These are phyloP conservation scores for Orbicella faveolata DNA, from an alignment of 64 coral and sea anemone species.

Conservation along the genomic window DNA sequence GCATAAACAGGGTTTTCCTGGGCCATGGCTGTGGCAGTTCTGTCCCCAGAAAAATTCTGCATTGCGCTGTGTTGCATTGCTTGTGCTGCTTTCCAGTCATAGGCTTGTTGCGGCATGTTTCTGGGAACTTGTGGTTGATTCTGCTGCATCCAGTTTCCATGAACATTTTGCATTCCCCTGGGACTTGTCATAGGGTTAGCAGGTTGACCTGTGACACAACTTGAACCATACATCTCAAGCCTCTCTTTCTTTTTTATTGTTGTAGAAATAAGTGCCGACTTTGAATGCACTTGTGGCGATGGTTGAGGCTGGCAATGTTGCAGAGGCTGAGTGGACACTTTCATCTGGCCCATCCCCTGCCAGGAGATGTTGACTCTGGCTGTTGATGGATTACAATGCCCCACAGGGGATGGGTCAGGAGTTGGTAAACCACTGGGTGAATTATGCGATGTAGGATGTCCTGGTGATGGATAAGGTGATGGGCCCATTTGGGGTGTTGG, in stretches of 20 bases:
- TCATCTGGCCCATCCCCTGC: slow-evolving; percentile 62
- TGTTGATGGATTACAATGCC: slow-evolving; percentile 52
- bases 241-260: slow-evolving; percentile 75
- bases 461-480: slow-evolving; percentile 60
- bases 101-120: not conserved
- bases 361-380: slow-evolving; percentile 93
- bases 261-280: slow-evolving; percentile 33
- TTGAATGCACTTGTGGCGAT: not conserved
- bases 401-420: slow-evolving; percentile 82
- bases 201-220: slow-evolving; percentile 41
- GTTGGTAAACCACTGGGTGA: slow-evolving; percentile 77
- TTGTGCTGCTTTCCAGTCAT: slow-evolving; percentile 29
- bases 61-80: slow-evolving; percentile 17
- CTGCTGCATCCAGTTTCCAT: slow-evolving; percentile 9
- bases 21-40: not conserved
- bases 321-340: slow-evolving; percentile 11
- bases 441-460: slow-evolving; percentile 31
- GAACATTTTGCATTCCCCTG: slow-evolving; percentile 40
- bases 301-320: slow-evolving; percentile 20
- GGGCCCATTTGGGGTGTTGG: slow-evolving; percentile 46
- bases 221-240: slow-evolving; percentile 40
- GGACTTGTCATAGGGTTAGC: slow-evolving; percentile 27
- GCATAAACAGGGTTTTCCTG: slow-evolving; percentile 33
- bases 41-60: slow-evolving; percentile 9
- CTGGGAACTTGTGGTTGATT: not conserved